phyloP scores from a whole-genome alignment of 2,888 invertebrate genomes.

The Copidosoma aretas region DNA sequence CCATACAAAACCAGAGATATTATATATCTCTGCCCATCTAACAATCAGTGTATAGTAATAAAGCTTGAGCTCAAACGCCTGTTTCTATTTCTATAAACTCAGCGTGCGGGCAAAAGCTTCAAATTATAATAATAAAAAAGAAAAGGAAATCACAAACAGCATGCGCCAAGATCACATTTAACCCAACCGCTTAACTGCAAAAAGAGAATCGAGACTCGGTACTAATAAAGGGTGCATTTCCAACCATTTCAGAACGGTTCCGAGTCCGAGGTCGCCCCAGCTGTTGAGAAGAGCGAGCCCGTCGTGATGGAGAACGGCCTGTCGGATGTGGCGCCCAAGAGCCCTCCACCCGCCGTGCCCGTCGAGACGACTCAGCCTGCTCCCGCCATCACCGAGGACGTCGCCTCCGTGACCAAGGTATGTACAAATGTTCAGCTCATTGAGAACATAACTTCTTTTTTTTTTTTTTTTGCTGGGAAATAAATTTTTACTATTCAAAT shows the following conservation, averaged over 20 bases:
- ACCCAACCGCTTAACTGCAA: no score
- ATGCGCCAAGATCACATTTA: no score
- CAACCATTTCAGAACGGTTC: slow-evolving; percentile 50
- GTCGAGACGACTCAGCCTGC: slow-evolving; percentile 49
- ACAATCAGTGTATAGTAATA: no score
- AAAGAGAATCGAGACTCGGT: not conserved
- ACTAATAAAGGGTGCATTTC: not conserved
- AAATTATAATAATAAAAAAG: no score
- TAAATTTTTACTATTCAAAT: slow-evolving; percentile 38
- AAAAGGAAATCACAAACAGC: no score
- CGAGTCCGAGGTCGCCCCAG: slow-evolving; percentile 47
- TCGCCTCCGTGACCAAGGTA: slow-evolving; percentile 60
- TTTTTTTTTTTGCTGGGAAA: not conserved
- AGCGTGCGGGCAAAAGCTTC: no score
- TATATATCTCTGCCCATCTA: no score
- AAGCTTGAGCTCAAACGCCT: no score
- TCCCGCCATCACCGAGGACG: slow-evolving; percentile 60
- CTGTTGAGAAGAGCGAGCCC: slow-evolving; percentile 50
- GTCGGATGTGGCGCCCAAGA: slow-evolving; percentile 52
- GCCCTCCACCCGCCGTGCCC: slow-evolving; percentile 54
- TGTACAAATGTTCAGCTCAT: slow-evolving; percentile 1
- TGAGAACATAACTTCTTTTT: not conserved
- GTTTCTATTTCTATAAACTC: no score
- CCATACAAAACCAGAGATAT: no score
- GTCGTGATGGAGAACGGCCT: slow-evolving; percentile 52